Percentiles rank a stretch among this genome's conserved stretches.
Conservation (phyloP, 1,140 invertebrate genomes). For the fruit fly (Drosophila melanogaster) region Release_6_plus_ISO1_MT NT_033777.3:8647001-8647500, state of each 20-base stretch:
- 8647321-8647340: slow-evolving; percentile 23
- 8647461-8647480: slow-evolving; percentile 69
- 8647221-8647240: slow-evolving; percentile 16
- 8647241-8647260: slow-evolving; percentile 11
- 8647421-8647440: slow-evolving; percentile 44
- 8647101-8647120: slow-evolving; percentile 8
- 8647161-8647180: slow-evolving; percentile 6
- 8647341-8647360: slow-evolving; percentile 21
- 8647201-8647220: slow-evolving; percentile 7
- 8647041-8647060: slow-evolving; percentile 7
- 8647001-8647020: slow-evolving; percentile 13
- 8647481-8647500: slow-evolving; percentile 80
- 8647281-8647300: slow-evolving; percentile 31
- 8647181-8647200: neutral
- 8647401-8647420: slow-evolving; percentile 33
- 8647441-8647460: slow-evolving; percentile 67
- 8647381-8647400: slow-evolving; percentile 14
- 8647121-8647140: slow-evolving; percentile 10
- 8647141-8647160: slow-evolving; percentile 18
- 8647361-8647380: slow-evolving; percentile 27
- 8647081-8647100: neutral
- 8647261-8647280: slow-evolving; percentile 3
- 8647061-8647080: neutral
- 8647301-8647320: slow-evolving; percentile 21
- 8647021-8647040: slow-evolving; percentile 12